Conservation (phyloP, 2,797 vertebrate species). For the Philypnodon macrostomus region DNA sequence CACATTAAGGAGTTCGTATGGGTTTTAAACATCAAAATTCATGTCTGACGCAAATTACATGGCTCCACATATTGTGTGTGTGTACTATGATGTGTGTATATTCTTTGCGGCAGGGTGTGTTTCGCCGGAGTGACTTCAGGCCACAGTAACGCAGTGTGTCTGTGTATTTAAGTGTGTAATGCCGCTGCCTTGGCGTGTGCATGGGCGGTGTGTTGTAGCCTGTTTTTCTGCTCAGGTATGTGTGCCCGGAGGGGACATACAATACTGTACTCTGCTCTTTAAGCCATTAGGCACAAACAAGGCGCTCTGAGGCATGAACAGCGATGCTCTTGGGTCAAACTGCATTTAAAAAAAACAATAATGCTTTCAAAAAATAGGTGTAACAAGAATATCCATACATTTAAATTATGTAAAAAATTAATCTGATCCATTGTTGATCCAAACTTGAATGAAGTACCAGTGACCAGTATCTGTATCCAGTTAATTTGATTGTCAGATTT, state of each 20-base stretch:
- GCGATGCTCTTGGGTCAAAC: slow-evolving; percentile 28
- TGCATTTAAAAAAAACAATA: no score
- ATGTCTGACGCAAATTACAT: slow-evolving; percentile 55
- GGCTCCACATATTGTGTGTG: slow-evolving; percentile 36
- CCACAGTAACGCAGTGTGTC: slow-evolving; percentile 60
- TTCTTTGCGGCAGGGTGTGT: slow-evolving; percentile 65
- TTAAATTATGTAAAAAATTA: no score
- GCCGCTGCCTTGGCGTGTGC: slow-evolving; percentile 67
- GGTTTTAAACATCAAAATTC: slow-evolving; percentile 29
- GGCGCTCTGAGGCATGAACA: slow-evolving; percentile 30
- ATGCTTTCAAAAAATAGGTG: no score
- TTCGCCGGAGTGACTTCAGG: slow-evolving; percentile 68
- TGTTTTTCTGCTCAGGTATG: slow-evolving; percentile 80
- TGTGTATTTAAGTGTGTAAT: slow-evolving; percentile 57
- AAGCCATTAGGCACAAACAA: slow-evolving; percentile 48
- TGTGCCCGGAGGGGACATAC: slow-evolving; percentile 73
- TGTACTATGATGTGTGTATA: slow-evolving; percentile 50
- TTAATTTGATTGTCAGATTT: not conserved
- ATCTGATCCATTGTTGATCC: no score
- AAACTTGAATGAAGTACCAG: no score
- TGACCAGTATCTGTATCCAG: no score
- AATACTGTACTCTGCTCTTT: slow-evolving; percentile 56
- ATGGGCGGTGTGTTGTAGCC: slow-evolving; percentile 70
- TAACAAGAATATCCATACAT: no score
- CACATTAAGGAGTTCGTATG: slow-evolving; percentile 6